Base-by-base conservation (phyloP, 2,888 invertebrate genomes). In the Bruchidius siliquastri region DNA sequence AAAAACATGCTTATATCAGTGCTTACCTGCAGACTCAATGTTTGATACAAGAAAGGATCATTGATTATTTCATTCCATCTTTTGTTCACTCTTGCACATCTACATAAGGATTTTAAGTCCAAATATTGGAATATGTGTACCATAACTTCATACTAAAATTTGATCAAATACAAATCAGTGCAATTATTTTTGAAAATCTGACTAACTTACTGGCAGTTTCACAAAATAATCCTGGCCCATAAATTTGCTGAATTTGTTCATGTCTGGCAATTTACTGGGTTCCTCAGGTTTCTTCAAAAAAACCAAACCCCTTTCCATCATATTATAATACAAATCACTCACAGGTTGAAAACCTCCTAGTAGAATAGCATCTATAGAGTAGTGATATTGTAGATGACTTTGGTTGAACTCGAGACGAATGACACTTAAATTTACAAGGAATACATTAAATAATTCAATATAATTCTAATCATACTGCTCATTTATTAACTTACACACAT, bases 381-480 rank as follows among this genome's bases (percentile, higher is more conserved):
- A 94, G 84, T 96, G 96, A 85, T 97, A 96, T 68, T 93, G 91
- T 72, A 96, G 88, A 72, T 91, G 87, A 75, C 90, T 91, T 84
- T 96, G 96, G 85, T 96, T 94, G 82, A 97, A 94, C 86, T 97
- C 97, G 77, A 97, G 87, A 79, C 96, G 90, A 77, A 97, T 87
- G 75, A 93, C 89, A 83, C 95, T 95, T 83, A 77, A 87, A 83
- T 67, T 67, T 21, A 67, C n/a, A 67, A 67, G 2, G 10, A 67
- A 67, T n/a, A n/a, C n/a, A n/a, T n/a, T n/a, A n/a, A n/a, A n/a
- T n/a, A n/a, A n/a, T n/a, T n/a, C n/a, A n/a, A n/a, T n/a, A n/a
- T n/a, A n/a, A n/a, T n/a, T n/a, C n/a, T n/a, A n/a, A n/a, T n/a
- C n/a, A n/a, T n/a, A n/a, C n/a, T n/a, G n/a, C n/a, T n/a, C n/a